A percentile compares a stretch with the other conserved stretches of the same genome.
These are phyloP conservation scores for zebrafish (Danio rerio) DNA, from an alignment of 2,113 vertebrate genomes.

Conservation along the genomic window GRCz12tu NC_133188.1:42799501-42800000, in stretches of 20 bases:
- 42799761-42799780: constrained; percentile 72
- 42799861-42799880: constrained; percentile 85
- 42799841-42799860: constrained; percentile 87
- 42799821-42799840: constrained; percentile 88
- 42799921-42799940: constrained; percentile 60
- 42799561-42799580: no score
- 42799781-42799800: constrained; percentile 84
- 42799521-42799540: no score
- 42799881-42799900: constrained; percentile 76
- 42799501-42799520: no score
- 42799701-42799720: constrained; percentile 86
- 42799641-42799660: no score
- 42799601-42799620: no score
- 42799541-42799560: no score
- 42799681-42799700: constrained; percentile 79
- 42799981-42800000: no score
- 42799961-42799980: no score
- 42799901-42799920: not conserved
- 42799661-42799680: constrained; percentile 70
- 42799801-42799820: constrained; percentile 85
- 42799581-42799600: no score
- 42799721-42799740: constrained; percentile 83
- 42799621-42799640: no score
- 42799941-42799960: no score
- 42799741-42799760: constrained; percentile 43